Conservation (phyloP, 2,113 vertebrate species). For the Spilogale gracilis region DNA sequence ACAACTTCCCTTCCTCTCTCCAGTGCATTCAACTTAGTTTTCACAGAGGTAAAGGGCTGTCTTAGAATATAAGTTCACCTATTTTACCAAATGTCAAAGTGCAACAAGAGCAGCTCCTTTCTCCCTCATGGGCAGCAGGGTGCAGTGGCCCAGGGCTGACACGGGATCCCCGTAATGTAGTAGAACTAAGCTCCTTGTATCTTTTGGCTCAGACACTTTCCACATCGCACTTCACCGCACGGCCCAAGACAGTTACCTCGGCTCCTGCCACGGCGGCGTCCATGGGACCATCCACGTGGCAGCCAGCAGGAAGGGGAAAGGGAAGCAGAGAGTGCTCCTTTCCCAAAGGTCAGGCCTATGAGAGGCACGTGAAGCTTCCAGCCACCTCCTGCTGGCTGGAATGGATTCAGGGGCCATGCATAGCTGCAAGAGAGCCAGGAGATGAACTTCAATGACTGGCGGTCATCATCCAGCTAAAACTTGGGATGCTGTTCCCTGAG, state of each 20-base stretch:
- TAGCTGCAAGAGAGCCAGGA: not conserved
- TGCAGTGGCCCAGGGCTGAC: not conserved
- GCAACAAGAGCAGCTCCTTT: not conserved
- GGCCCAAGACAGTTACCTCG: not conserved
- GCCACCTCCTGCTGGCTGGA: not conserved
- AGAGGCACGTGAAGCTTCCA: not conserved
- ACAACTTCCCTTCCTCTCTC: not conserved
- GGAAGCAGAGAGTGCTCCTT: not conserved
- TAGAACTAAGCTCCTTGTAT: not conserved
- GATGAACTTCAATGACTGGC: not conserved
- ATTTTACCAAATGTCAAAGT: not conserved
- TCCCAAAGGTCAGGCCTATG: not conserved
- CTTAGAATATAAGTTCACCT: not conserved
- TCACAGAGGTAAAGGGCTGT: not conserved
- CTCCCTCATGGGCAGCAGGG: not conserved
- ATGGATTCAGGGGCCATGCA: not conserved
- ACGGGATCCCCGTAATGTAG: not conserved
- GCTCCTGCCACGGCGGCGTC: not conserved
- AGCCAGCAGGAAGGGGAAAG: not conserved
- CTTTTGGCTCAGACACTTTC: not conserved
- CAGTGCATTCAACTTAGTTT: not conserved
- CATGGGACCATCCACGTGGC: rapidly evolving
- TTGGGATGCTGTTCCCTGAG: not conserved
- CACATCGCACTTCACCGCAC: not conserved
- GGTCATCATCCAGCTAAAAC: not conserved